Evolutionary conservation across 2,113 vertebrate genomes (phyloP).

Genomic region (Sus scrofa): T2T-Sscrofa CM000826.6:133529001-133529500

Average conservation of each 20-base stretch:
- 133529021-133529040: constrained; percentile 20
- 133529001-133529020: background rate
- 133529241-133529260: constrained; percentile 59
- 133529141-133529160: constrained; percentile 39
- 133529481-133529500: constrained; percentile 41
- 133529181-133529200: constrained; percentile 17
- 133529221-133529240: constrained; percentile 31
- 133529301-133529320: constrained; percentile 57
- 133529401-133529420: constrained; percentile 55
- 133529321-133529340: background rate
- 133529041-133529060: background rate
- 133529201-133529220: background rate
- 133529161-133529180: constrained; percentile 35
- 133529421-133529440: constrained; percentile 68
- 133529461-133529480: constrained; percentile 54
- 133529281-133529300: constrained; percentile 50
- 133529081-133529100: constrained; percentile 3
- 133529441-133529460: constrained; percentile 54
- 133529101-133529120: constrained; percentile 60
- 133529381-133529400: constrained; percentile 67
- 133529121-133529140: constrained; percentile 48
- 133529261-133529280: constrained; percentile 45
- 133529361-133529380: constrained; percentile 52
- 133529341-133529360: constrained; percentile 59
- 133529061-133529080: background rate